A percentile compares a stretch with the other conserved stretches of the same genome.
phyloP scores from a whole-genome alignment of 2,797 vertebrate species.

The Coendou prehensilis region DNA sequence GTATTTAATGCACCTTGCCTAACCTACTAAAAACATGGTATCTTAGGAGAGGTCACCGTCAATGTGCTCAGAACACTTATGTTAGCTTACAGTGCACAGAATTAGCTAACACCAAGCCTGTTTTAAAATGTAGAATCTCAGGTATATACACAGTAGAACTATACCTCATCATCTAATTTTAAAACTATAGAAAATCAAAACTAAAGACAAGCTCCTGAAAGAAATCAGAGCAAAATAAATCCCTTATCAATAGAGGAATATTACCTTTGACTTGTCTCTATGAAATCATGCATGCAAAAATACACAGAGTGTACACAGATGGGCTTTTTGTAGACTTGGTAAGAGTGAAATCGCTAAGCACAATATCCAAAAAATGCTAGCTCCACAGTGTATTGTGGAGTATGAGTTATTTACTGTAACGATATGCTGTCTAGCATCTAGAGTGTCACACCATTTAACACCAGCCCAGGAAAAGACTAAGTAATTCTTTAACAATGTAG shows the following conservation, averaged over 20 bases:
- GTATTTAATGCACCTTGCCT: too few species aligned
- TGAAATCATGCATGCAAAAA: background rate
- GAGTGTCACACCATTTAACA: background rate
- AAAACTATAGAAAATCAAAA: background rate
- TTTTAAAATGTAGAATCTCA: too few species aligned
- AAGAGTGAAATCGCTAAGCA: background rate
- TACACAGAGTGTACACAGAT: background rate
- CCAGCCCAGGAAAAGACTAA: background rate
- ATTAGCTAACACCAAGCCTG: background rate
- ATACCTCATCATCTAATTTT: background rate
- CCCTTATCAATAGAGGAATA: too few species aligned
- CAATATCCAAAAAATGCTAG: too few species aligned
- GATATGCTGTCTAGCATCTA: background rate
- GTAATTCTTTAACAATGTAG: background rate
- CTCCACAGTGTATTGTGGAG: too few species aligned
- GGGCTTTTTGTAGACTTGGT: background rate
- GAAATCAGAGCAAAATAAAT: background rate
- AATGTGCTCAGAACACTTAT: too few species aligned
- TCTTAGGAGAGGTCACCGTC: too few species aligned
- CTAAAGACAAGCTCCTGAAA: background rate
- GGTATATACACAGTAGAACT: too few species aligned
- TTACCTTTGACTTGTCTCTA: too few species aligned
- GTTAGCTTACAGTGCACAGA: background rate
- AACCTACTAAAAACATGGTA: too few species aligned
- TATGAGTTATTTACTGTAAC: too few species aligned